Evolutionary conservation across 2,113 vertebrate species (phyloP).

Genomic region (Falco punctatus): DNA sequence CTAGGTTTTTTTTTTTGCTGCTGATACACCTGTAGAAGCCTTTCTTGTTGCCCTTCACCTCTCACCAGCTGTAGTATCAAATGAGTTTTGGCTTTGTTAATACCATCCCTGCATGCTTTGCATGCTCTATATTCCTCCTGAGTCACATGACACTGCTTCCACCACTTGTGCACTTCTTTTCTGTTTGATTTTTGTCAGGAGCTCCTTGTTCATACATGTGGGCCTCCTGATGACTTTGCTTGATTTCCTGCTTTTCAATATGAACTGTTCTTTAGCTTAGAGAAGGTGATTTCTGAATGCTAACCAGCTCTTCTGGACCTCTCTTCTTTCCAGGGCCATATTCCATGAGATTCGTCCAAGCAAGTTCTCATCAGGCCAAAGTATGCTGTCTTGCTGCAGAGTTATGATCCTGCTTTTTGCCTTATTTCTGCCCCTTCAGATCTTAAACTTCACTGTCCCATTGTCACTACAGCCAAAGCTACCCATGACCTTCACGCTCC

Average conservation of each 20-base stretch:
- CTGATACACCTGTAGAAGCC: too few relatives aligned
- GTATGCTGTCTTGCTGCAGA: not conserved
- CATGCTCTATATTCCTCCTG: not conserved
- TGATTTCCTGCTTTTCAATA: not conserved
- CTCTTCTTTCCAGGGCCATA: not conserved
- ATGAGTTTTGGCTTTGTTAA: not conserved
- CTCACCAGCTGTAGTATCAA: not conserved
- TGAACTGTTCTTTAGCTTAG: not conserved
- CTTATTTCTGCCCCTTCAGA: not conserved
- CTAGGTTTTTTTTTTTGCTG: too few relatives aligned
- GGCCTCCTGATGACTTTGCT: not conserved
- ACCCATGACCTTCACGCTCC: not conserved
- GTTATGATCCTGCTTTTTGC: not conserved
- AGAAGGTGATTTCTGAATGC: not conserved
- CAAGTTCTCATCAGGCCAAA: not conserved
- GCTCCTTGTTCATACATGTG: not conserved
- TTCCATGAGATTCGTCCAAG: not conserved
- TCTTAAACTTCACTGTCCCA: not conserved
- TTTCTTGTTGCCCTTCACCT: not conserved
- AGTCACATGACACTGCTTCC: not conserved
- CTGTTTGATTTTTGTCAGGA: not conserved
- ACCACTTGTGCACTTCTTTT: not conserved
- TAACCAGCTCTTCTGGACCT: not conserved
- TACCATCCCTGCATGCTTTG: not conserved
- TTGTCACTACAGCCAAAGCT: not conserved